These are phyloP conservation scores for Cotesia typhae DNA, from an alignment of 1,140 invertebrate genomes.

Conservation along the genomic window DNA sequence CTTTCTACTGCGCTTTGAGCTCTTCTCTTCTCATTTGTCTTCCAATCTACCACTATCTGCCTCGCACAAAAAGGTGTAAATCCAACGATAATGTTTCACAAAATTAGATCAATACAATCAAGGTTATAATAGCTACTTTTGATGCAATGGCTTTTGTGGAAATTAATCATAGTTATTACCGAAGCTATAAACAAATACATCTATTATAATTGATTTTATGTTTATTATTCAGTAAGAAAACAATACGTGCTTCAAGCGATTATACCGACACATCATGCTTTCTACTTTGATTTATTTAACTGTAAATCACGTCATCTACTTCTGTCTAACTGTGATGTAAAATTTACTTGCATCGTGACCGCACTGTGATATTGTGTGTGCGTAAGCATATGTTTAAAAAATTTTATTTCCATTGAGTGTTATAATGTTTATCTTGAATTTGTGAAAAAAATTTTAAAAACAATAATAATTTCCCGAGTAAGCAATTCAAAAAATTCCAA, in stretches of 20 bases:
- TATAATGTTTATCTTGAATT: too few species aligned
- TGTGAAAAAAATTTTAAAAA: too few species aligned
- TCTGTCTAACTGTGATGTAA: neutral
- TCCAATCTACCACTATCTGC: neutral
- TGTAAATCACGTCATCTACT: neutral
- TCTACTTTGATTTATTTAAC: neutral
- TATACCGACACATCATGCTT: neutral
- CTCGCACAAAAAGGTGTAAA: neutral
- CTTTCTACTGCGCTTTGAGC: neutral
- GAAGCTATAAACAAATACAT: too few species aligned
- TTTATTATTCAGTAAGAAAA: neutral
- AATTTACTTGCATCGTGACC: too few species aligned
- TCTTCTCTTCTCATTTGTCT: neutral
- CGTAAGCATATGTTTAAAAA: too few species aligned
- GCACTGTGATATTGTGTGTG: too few species aligned
- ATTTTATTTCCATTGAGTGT: too few species aligned
- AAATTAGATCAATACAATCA: constrained; percentile 32
- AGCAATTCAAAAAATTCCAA: too few species aligned
- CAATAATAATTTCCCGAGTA: too few species aligned
- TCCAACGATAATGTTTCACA: constrained; percentile 11
- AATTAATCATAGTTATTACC: neutral
- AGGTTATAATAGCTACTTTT: constrained; percentile 1
- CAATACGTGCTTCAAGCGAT: neutral
- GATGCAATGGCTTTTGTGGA: neutral
- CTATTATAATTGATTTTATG: neutral